Base-by-base conservation (phyloP, 2,888 invertebrate species). In the Venusia cambrica region DNA sequence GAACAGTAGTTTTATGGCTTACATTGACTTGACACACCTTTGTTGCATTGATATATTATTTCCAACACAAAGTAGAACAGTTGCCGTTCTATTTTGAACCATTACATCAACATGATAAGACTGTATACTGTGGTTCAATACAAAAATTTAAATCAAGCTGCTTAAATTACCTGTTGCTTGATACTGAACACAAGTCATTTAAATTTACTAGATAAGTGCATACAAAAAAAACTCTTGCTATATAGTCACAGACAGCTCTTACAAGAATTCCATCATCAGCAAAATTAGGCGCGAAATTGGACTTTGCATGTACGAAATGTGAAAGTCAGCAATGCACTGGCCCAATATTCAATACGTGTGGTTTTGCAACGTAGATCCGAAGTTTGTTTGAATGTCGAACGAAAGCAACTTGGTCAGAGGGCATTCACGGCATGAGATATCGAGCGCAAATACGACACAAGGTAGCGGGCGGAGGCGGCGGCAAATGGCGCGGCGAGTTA, bases 261-360 rank as follows among this genome's bases (percentile, higher is more conserved):
- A 67, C 64, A 57, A 45, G 57, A 65, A 55, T 50, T 60, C 26
- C 22, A 38, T 25, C 30, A 38, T 36, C 36, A 41, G 34, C 45
- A 43, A 33, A 30, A 33, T 26, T 50, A 58, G 54, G 50, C 55
- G 50, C 44, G 50, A 51, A 50, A 51, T 55, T 49, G 33, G 36
- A 54, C 40, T 54, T 48, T 32, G 19, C 30, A 11, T 19, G 12
- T 49, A 39, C 48, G n/a, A 51, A 62, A 62, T 65, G 69, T 71
- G 72, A 72, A 71, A 73, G 71, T 75, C 60, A 66, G 64, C 64
- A 73, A 57, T 63, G 68, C 54, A 66, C 48, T 67, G 70, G 71
- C 72, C 68, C 59, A 62, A 64, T 64, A 60, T n/a, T n/a, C n/a
- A n/a, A n/a, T n/a, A n/a, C n/a, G n/a, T 52, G 50, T 42, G 45